Evolutionary conservation across 2,888 invertebrate species (phyloP).

Genomic region (Synergus itoensis): DNA sequence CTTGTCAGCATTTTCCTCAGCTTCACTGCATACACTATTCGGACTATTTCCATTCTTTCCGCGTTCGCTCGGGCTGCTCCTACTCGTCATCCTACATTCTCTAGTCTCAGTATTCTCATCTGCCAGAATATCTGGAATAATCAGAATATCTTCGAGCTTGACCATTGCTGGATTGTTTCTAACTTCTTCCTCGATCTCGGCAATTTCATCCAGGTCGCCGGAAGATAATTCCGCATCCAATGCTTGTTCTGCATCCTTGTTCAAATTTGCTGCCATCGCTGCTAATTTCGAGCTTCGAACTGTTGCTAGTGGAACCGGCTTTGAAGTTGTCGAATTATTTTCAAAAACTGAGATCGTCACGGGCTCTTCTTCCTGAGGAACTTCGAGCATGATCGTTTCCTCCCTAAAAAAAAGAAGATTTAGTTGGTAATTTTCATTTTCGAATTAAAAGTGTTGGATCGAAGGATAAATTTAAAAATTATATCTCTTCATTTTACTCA

Average conservation of each 20-base stretch:
- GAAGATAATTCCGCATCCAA: constrained; percentile 50
- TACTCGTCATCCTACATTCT: constrained; percentile 33
- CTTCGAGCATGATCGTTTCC: constrained; percentile 71
- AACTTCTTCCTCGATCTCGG: constrained; percentile 41
- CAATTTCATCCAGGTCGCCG: constrained; percentile 57
- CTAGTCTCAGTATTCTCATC: constrained; percentile 20
- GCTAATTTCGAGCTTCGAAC: constrained; percentile 73
- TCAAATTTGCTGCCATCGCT: constrained; percentile 75
- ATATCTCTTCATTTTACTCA: too few species aligned
- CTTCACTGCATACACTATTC: background rate
- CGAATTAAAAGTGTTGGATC: background rate
- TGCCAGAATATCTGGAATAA: constrained; percentile 60
- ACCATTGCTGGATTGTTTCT: constrained; percentile 57
- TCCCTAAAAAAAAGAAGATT: constrained; percentile 69
- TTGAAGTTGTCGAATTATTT: constrained; percentile 47
- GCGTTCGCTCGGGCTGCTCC: constrained; percentile 41
- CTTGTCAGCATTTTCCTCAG: constrained; percentile 18
- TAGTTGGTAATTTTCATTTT: constrained; percentile 53
- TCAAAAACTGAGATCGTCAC: constrained; percentile 48
- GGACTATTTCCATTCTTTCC: constrained; percentile 31
- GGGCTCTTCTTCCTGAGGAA: constrained; percentile 60
- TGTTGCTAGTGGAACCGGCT: constrained; percentile 69
- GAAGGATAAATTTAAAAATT: constrained; percentile 11
- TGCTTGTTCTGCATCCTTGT: constrained; percentile 58
- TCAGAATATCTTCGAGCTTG: constrained; percentile 68